Percentiles rank a stretch among this genome's conserved stretches.
Evolutionary conservation across 2,888 invertebrate species (phyloP).

Genomic region (Acanthoscelides obtectus): DNA sequence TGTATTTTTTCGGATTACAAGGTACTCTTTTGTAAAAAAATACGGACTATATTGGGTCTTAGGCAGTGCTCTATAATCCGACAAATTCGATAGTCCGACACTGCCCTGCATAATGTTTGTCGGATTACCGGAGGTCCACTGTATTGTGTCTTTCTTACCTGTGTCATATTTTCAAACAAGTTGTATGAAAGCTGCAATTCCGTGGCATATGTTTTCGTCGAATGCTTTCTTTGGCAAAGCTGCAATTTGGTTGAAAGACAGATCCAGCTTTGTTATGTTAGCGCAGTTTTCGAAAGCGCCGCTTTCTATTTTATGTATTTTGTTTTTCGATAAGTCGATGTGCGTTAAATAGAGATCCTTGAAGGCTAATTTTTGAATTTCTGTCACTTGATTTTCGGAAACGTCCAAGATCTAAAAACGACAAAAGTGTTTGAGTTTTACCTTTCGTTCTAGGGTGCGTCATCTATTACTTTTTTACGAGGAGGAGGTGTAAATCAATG

Average conservation of each 20-base stretch:
- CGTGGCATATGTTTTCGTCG: constrained; percentile 76
- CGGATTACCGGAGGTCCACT: no score
- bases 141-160: no score
- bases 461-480: no score
- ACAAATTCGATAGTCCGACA: no score
- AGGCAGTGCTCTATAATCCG: no score
- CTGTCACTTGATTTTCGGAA: constrained; percentile 74
- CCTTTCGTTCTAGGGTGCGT: no score
- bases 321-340: constrained; percentile 80
- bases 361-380: constrained; percentile 76
- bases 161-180: constrained; percentile 65
- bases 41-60: no score
- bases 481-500: no score
- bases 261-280: constrained; percentile 77
- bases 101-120: no score
- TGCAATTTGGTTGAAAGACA: constrained; percentile 71
- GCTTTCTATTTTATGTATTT: constrained; percentile 64
- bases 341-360: constrained; percentile 74
- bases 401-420: constrained; percentile 66
- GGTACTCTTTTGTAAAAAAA: no score
- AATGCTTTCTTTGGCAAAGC: constrained; percentile 68
- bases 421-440: no score
- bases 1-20: no score
- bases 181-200: constrained; percentile 74
- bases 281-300: constrained; percentile 82